These are phyloP conservation scores for Ptycholaimellus sp. DNA, from an alignment of 2,888 invertebrate genomes.

Conservation along the genomic window DNA sequence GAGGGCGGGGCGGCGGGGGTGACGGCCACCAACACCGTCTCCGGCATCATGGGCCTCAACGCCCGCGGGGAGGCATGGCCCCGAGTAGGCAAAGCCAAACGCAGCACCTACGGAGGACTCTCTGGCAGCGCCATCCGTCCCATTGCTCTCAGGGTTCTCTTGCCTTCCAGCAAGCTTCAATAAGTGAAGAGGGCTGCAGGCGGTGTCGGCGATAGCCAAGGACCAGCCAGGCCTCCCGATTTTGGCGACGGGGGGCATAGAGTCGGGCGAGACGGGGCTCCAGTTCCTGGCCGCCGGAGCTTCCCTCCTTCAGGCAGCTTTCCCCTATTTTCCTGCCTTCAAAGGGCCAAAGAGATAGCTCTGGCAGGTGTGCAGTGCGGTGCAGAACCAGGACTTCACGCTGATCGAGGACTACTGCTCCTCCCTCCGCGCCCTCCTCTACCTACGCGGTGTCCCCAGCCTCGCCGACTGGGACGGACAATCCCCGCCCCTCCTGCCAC, in stretches of 20 bases:
- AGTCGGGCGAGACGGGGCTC: slow-evolving; percentile 77
- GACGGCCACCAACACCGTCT: slow-evolving; percentile 88
- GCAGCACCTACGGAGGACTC: slow-evolving; percentile 33
- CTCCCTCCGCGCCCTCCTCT: slow-evolving; percentile 19
- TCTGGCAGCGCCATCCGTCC: slow-evolving; percentile 52
- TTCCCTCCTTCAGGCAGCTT: slow-evolving; percentile 53
- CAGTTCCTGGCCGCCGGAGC: slow-evolving; percentile 85
- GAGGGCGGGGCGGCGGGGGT: slow-evolving; percentile 78
- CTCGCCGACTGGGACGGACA: slow-evolving; percentile 65
- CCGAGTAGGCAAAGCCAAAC: slow-evolving; percentile 48
- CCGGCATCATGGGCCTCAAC: slow-evolving; percentile 66
- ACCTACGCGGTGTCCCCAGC: slow-evolving; percentile 37
- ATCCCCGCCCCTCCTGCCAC: slow-evolving; percentile 62
- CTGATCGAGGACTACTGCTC: slow-evolving; percentile 61
- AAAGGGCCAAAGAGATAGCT: too few species aligned
- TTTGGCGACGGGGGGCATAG: slow-evolving; percentile 83
- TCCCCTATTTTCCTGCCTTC: too few species aligned
- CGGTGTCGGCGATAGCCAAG: slow-evolving; percentile 63
- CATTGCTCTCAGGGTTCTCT: slow-evolving; percentile 43
- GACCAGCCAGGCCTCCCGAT: slow-evolving; percentile 66
- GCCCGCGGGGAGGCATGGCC: slow-evolving; percentile 72
- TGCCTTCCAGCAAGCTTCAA: too few species aligned
- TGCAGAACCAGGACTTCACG: slow-evolving; percentile 96
- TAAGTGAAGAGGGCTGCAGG: slow-evolving; percentile 31
- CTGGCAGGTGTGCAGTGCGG: slow-evolving; percentile 69